Base-by-base conservation (phyloP, 2,888 invertebrate species). In the Ecliptopera silaceata region DNA sequence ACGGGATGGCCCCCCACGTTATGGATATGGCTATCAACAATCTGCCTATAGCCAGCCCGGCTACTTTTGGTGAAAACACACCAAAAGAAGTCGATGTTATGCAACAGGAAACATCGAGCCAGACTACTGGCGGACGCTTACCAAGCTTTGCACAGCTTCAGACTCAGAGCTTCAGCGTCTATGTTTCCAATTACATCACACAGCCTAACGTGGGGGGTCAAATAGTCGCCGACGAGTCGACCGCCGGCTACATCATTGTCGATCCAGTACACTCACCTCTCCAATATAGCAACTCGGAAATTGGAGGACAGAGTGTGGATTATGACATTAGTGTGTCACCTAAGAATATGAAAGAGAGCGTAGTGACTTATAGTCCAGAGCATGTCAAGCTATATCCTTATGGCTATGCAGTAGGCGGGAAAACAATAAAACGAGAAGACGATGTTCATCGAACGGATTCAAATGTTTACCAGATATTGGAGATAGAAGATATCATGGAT, bases 1-100 rank as follows among this genome's bases (percentile, higher is more conserved):
- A 95, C 95, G 95, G 92, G 93, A 94, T 93, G 94, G 94, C 95
- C 95, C 95, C 95, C 95, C 95, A 95, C 95, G 95, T 94, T 95
- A 94, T 93, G 94, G 93, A 93, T 94, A 94, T 92, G 93, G 93
- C 93, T 94, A 93, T 93, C 93, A 93, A 88, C 93, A 92, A 89
- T 91, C 91, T 92, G 92, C 92, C 90, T 89, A 93, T 92, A 93
- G 92, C 93, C 89, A 94, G 88, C 93, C 95, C 92, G 95, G 95
- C 93, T 96, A 95, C 94, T 96, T 96, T 94, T 96, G 96, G 96
- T 96, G 94, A 94, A 91, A 84, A 83, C 18, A 68, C 85, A 79
- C 84, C 88, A 26, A 85, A 90, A 82, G 88, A 79, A 71, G 90
- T 85, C 81, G 87, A 85, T 64, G 84, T 84, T 78, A 86, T 87